Conservation (phyloP, 2,113 vertebrate genomes). For the Sitta europaea region DNA sequence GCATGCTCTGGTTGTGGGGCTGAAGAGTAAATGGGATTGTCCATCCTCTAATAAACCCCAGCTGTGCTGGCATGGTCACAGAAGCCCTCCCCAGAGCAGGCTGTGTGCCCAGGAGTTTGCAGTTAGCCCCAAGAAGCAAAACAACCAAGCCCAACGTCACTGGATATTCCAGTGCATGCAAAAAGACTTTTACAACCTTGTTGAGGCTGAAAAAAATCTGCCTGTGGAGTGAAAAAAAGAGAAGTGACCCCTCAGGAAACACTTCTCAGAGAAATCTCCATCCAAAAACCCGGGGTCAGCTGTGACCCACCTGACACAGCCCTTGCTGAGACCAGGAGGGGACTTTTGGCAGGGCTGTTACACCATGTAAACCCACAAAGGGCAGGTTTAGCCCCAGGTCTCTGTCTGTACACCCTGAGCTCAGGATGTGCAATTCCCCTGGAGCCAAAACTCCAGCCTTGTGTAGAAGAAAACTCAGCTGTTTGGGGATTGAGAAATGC, state of each 20-base stretch:
- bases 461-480: neutral
- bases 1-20: neutral
- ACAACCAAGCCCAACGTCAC: neutral
- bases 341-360: neutral
- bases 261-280: neutral
- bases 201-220: neutral
- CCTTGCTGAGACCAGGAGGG: neutral
- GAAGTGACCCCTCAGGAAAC: neutral
- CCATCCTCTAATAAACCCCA: constrained; percentile 37
- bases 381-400: neutral
- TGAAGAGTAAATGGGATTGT: neutral
- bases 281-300: fast-evolving
- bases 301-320: neutral
- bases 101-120: constrained; percentile 26
- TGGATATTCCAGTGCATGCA: neutral
- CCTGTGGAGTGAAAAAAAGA: neutral
- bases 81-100: neutral
- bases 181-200: neutral
- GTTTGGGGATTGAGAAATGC: neutral
- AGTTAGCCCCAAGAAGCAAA: neutral
- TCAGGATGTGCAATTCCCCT: neutral
- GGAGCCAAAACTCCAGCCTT: neutral
- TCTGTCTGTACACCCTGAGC: neutral
- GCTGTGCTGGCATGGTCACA: constrained; percentile 45
- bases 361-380: neutral